Conservation (phyloP, 2,113 vertebrate species). For the Gadus macrocephalus region DNA sequence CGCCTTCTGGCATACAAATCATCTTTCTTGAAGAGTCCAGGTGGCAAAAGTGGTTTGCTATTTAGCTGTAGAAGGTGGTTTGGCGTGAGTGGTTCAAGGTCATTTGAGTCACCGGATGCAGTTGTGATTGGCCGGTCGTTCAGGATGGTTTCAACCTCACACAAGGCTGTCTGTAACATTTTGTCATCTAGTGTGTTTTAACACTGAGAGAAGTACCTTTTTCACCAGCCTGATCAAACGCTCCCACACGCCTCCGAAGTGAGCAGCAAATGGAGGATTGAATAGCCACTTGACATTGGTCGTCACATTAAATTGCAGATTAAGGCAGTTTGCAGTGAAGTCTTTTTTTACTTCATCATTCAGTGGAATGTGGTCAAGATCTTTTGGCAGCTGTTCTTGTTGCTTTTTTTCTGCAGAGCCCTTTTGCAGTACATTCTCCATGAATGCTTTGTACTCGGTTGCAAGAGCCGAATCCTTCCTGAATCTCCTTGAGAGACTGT, state of each 20-base stretch:
- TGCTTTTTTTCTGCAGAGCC: not conserved
- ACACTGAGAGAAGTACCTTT: not conserved
- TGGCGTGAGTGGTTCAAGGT: constrained; percentile 8
- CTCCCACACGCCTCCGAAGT: constrained; percentile 8
- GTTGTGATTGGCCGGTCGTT: constrained; percentile 1
- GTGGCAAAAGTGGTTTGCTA: not conserved
- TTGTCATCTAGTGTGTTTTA: constrained; percentile 13
- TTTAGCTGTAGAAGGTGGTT: constrained; percentile 14
- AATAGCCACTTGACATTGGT: constrained; percentile 17
- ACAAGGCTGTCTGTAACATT: not conserved
- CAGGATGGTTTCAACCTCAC: not conserved
- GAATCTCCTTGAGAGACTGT: not conserved
- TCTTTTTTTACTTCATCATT: too few species aligned
- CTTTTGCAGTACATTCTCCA: not conserved
- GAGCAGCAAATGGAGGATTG: constrained; percentile 7
- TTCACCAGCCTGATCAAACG: constrained; percentile 5
- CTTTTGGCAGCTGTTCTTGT: constrained; percentile 1
- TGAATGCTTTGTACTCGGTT: constrained; percentile 14
- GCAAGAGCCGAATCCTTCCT: not conserved
- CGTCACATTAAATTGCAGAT: too few species aligned
- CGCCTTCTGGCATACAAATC: too few species aligned
- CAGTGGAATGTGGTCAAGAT: too few species aligned
- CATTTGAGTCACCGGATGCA: not conserved
- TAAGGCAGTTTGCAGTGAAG: too few species aligned
- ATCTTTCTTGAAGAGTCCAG: too few species aligned